Evolutionary conservation across 2,888 invertebrate species (phyloP).

Genomic region (Andrena fulva): DNA sequence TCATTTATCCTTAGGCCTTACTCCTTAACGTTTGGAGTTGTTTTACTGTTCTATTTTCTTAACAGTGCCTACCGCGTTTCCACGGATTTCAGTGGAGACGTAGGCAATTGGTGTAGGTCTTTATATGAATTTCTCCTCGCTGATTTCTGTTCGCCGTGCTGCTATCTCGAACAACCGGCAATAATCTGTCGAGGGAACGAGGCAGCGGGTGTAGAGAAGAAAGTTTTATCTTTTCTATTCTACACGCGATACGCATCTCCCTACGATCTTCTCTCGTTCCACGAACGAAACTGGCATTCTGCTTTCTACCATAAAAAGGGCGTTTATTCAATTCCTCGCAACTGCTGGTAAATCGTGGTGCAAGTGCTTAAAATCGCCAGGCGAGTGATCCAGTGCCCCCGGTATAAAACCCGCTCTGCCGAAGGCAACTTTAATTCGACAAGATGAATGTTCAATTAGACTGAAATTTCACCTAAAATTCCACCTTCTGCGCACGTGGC

Average conservation of each 20-base stretch:
- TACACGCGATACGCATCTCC: conserved; percentile 46
- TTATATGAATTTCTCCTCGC: conserved; percentile 31
- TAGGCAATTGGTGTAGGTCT: conserved; percentile 12
- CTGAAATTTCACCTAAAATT: too few relatives aligned
- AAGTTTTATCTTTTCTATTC: conserved; percentile 56
- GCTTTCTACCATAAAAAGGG: conserved; percentile 45
- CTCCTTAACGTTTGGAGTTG: not conserved
- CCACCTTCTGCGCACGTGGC: too few relatives aligned
- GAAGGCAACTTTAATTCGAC: too few relatives aligned
- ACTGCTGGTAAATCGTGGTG: too few relatives aligned
- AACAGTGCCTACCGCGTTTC: not conserved
- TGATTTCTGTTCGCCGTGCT: conserved; percentile 26
- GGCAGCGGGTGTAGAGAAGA: conserved; percentile 47
- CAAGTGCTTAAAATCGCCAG: too few relatives aligned
- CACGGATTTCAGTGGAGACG: not conserved
- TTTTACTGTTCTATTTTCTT: not conserved
- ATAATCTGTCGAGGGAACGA: conserved; percentile 40
- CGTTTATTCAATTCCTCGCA: too few relatives aligned
- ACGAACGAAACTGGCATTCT: not conserved
- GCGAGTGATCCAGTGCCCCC: too few relatives aligned
- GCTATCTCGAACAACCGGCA: conserved; percentile 39
- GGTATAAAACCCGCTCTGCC: too few relatives aligned
- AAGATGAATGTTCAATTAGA: too few relatives aligned
- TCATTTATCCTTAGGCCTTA: too few relatives aligned
- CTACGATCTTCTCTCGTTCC: not conserved